Evolutionary conservation across 2,888 invertebrate genomes (phyloP).

Genomic region (Philereme transversata): DNA sequence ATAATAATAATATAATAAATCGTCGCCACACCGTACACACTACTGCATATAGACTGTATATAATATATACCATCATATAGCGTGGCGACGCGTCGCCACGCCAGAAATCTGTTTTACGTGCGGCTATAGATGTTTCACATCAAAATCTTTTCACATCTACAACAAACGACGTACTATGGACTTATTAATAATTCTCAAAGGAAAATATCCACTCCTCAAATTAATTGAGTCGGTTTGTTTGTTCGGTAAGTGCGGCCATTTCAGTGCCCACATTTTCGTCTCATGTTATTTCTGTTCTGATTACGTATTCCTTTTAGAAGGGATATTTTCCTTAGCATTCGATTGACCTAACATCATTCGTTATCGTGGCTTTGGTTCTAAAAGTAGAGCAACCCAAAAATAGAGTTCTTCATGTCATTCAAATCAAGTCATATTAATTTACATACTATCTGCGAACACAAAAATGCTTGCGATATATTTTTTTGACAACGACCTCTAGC

Average conservation of each 20-base stretch:
- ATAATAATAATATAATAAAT: no score
- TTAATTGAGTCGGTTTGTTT: conserved; percentile 12
- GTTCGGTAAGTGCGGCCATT: conserved; percentile 5
- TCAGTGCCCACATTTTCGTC: conserved; percentile 18
- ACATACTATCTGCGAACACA: no score
- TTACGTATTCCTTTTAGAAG: conserved; percentile 26
- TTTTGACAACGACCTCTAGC: no score
- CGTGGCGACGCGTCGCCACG: no score
- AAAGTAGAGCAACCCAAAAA: conserved; percentile 2
- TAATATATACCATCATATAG: no score
- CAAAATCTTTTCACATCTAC: no score
- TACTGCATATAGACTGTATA: no score
- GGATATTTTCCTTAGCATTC: conserved; percentile 20
- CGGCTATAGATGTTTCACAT: no score
- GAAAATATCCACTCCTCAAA: neutral
- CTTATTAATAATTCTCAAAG: conserved; percentile 8
- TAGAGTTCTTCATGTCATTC: neutral
- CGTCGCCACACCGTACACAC: no score
- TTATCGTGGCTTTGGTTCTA: neutral
- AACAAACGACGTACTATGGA: no score
- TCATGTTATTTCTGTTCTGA: conserved; percentile 22
- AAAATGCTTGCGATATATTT: no score
- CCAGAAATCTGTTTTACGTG: no score
- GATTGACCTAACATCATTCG: conserved; percentile 3
- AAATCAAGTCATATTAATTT: conserved; percentile 13